These are phyloP conservation scores for Crambe crambe DNA, from an alignment of 37 sponge, comb jelly and placozoan species.

Conservation along the genomic window DNA sequence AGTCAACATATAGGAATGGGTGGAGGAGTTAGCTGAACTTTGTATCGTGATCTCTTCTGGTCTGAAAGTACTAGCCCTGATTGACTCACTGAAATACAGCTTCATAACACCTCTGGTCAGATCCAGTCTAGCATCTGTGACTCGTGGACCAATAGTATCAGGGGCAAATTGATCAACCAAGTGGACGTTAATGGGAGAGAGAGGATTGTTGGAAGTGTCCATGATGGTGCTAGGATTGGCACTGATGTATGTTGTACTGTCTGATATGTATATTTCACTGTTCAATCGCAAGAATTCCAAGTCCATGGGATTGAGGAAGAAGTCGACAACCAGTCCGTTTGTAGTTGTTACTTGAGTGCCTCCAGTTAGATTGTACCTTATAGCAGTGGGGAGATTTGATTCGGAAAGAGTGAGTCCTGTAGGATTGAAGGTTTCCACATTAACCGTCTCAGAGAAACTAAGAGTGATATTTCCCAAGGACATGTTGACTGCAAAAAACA, in stretches of 20 bases:
- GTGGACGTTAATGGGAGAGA: slow-evolving; percentile 13
- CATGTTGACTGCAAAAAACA: slow-evolving; percentile 79
- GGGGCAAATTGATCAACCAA: slow-evolving; percentile 27
- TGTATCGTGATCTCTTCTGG: slow-evolving; percentile 59
- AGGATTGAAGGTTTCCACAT: slow-evolving; percentile 70
- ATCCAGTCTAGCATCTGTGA: slow-evolving; percentile 53
- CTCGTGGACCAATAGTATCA: slow-evolving; percentile 63
- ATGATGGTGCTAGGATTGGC: slow-evolving; percentile 54
- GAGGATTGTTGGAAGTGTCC: slow-evolving; percentile 73
- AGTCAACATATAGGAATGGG: slow-evolving; percentile 49
- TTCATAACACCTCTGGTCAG: slow-evolving; percentile 46
- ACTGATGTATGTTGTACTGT: slow-evolving; percentile 48
- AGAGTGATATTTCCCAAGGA: slow-evolving; percentile 70
- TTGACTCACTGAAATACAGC: slow-evolving; percentile 77
- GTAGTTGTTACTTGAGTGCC: slow-evolving; percentile 46
- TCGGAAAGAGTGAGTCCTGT: slow-evolving; percentile 52
- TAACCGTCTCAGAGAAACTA: slow-evolving; percentile 77
- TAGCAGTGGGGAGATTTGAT: background rate
- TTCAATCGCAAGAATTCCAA: slow-evolving; percentile 48
- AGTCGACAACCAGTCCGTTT: slow-evolving; percentile 66
- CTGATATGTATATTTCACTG: slow-evolving; percentile 9
- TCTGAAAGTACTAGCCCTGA: slow-evolving; percentile 52
- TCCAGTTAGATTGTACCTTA: slow-evolving; percentile 74
- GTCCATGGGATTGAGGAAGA: slow-evolving; percentile 58
- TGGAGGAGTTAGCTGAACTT: slow-evolving; percentile 12